Evolutionary conservation across 2,888 invertebrate genomes (phyloP).

Genomic region (Mythimna ferrago): DNA sequence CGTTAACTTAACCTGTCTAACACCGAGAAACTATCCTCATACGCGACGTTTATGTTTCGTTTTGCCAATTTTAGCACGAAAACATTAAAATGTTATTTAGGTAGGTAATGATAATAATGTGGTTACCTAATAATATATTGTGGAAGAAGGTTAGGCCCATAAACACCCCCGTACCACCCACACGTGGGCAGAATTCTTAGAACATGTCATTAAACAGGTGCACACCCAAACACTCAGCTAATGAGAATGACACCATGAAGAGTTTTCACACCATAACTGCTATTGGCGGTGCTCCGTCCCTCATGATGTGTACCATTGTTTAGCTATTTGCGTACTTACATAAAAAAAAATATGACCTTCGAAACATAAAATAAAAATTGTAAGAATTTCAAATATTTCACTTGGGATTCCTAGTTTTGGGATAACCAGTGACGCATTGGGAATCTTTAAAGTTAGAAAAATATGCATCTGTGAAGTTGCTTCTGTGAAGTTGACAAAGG

Average conservation of each 20-base stretch:
- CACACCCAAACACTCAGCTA: slow-evolving; percentile 39
- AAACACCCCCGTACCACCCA: slow-evolving; percentile 20
- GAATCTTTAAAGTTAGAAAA: background rate
- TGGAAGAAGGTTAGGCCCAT: slow-evolving; percentile 20
- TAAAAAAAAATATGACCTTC: background rate
- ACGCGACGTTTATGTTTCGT: background rate
- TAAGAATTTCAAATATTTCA: background rate
- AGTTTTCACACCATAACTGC: background rate
- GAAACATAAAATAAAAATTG: background rate
- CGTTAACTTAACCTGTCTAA: background rate
- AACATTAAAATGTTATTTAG: slow-evolving; percentile 5
- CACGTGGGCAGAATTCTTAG: slow-evolving; percentile 20
- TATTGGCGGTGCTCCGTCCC: background rate
- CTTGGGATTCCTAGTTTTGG: background rate
- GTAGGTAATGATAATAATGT: slow-evolving; percentile 9
- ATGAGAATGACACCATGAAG: slow-evolving; percentile 18
- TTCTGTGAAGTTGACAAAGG: too few relatives aligned
- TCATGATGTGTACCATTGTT: slow-evolving; percentile 2
- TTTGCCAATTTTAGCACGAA: slow-evolving; percentile 2
- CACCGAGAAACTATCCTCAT: background rate
- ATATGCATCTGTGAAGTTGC: background rate
- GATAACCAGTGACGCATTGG: background rate
- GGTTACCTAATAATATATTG: slow-evolving; percentile 13
- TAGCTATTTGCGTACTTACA: background rate
- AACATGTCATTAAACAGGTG: slow-evolving; percentile 21